Conservation (phyloP, 2,113 vertebrate genomes). For the Pseudorhombus dupliciocellatus region DNA sequence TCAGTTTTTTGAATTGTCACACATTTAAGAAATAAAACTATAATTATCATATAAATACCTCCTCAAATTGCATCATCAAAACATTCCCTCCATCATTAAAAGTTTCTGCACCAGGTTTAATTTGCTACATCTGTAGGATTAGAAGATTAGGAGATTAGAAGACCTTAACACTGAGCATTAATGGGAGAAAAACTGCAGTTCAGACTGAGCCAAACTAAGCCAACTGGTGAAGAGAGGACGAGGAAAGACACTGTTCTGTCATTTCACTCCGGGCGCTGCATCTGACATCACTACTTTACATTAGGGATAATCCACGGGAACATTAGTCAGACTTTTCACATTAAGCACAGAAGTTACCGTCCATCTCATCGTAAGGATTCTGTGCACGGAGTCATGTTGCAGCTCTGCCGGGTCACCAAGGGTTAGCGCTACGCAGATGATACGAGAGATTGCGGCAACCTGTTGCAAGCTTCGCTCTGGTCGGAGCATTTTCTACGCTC, state of each 20-base stretch:
- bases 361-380: slow-evolving; percentile 14
- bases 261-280: slow-evolving; percentile 10
- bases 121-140: too few species aligned
- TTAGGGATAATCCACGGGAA: slow-evolving; percentile 47
- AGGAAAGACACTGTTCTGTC: not conserved
- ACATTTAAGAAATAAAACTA: too few species aligned
- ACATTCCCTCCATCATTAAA: too few species aligned
- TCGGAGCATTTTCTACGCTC: not conserved
- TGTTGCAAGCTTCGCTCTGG: slow-evolving; percentile 6
- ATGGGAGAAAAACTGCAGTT: too few species aligned
- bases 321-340: slow-evolving; percentile 56
- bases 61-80: too few species aligned
- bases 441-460: slow-evolving; percentile 15
- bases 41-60: too few species aligned
- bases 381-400: slow-evolving; percentile 41
- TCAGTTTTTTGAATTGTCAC: too few species aligned
- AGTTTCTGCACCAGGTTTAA: too few species aligned
- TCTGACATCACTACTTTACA: not conserved
- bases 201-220: too few species aligned
- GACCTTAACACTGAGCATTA: too few species aligned
- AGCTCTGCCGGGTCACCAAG: slow-evolving; percentile 29
- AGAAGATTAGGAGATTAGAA: too few species aligned
- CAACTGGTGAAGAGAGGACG: not conserved
- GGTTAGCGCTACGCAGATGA: slow-evolving; percentile 34
- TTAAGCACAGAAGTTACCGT: slow-evolving; percentile 48